Percentiles rank a stretch among this genome's conserved stretches.
phyloP scores from a whole-genome alignment of 2,888 invertebrate species.

The Plagodis dolabraria region DNA sequence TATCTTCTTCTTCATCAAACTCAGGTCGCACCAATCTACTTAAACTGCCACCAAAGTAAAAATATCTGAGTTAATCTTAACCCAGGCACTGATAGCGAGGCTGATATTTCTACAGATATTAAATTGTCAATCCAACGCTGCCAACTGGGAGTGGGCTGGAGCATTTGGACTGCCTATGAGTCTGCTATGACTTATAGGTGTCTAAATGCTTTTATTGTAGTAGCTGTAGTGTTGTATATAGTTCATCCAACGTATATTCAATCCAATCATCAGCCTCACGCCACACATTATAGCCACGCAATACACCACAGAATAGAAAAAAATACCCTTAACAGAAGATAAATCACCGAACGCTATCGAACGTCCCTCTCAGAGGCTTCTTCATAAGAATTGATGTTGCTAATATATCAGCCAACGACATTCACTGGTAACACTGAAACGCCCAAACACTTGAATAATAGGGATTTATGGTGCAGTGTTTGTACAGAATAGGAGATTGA shows the following conservation, averaged over 20 bases:
- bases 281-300: constrained; percentile 14
- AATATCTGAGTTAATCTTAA: too few species aligned
- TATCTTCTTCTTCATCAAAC: too few species aligned
- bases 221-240: too few species aligned
- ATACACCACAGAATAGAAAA: constrained; percentile 19
- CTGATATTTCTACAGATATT: too few species aligned
- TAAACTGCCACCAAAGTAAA: too few species aligned
- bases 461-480: constrained; percentile 61
- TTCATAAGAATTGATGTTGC: constrained; percentile 73
- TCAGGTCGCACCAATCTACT: too few species aligned
- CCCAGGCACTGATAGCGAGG: too few species aligned
- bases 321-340: constrained; percentile 22
- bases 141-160: too few species aligned
- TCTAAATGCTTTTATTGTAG: too few species aligned
- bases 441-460: constrained; percentile 78
- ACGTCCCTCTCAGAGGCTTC: constrained; percentile 59
- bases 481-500: constrained; percentile 38
- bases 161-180: too few species aligned
- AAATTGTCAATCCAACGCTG: too few species aligned
- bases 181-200: too few species aligned
- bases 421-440: constrained; percentile 51
- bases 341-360: constrained; percentile 55
- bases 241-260: neutral
- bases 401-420: constrained; percentile 68
- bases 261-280: constrained; percentile 13